Evolutionary conservation across 1,140 invertebrate species (phyloP).

Genomic region (Cotesia chilonis): DNA sequence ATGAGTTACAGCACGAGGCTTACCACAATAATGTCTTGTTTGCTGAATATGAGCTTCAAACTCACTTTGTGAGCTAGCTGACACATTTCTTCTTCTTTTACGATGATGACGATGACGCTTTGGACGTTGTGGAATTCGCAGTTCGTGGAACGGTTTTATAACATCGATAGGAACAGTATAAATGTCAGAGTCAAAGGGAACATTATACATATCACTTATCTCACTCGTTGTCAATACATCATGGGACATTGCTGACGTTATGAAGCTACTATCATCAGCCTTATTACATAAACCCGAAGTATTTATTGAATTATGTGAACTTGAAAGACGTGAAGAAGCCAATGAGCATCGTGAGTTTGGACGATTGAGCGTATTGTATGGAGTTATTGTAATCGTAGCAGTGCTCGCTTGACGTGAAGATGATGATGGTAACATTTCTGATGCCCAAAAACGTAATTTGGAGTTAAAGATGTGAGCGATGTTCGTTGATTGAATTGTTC

Average conservation of each 20-base stretch:
- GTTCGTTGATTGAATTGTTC: slow-evolving; percentile 36
- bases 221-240: slow-evolving; percentile 77
- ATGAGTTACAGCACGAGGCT: slow-evolving; percentile 59
- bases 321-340: slow-evolving; percentile 77
- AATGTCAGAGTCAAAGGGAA: slow-evolving; percentile 85
- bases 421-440: slow-evolving; percentile 71
- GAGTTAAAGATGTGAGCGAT: slow-evolving; percentile 45
- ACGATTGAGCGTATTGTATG: slow-evolving; percentile 66
- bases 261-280: slow-evolving; percentile 83
- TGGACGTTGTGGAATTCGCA: slow-evolving; percentile 64
- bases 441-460: slow-evolving; percentile 69
- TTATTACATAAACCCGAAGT: slow-evolving; percentile 74
- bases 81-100: slow-evolving; percentile 70
- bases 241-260: slow-evolving; percentile 85
- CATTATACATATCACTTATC: slow-evolving; percentile 85
- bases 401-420: slow-evolving; percentile 65
- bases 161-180: slow-evolving; percentile 86
- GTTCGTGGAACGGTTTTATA: slow-evolving; percentile 68
- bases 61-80: slow-evolving; percentile 65
- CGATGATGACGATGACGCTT: slow-evolving; percentile 70
- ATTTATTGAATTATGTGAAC: slow-evolving; percentile 81
- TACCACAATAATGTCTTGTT: slow-evolving; percentile 62
- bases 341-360: slow-evolving; percentile 78
- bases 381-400: slow-evolving; percentile 60
- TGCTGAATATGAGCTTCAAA: slow-evolving; percentile 59